Conservation (phyloP, 2,113 vertebrate genomes). For the Perognathus longimembris region DNA sequence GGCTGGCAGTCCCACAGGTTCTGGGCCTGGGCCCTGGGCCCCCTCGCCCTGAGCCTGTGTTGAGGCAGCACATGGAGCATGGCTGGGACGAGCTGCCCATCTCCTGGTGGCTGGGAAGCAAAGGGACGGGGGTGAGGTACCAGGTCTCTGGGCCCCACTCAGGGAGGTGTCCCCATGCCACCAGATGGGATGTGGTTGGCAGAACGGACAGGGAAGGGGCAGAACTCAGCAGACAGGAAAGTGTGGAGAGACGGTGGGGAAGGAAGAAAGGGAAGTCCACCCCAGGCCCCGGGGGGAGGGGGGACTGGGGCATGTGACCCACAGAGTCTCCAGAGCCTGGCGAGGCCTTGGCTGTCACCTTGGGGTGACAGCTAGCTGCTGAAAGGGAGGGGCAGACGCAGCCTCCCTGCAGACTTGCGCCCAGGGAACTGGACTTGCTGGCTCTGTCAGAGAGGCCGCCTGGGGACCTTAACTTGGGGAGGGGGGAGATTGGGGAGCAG, state of each 20-base stretch:
- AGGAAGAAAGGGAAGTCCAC: not conserved
- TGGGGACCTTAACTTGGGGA: not conserved
- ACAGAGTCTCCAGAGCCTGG: not conserved
- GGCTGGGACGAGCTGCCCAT: no score
- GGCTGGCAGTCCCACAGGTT: no score
- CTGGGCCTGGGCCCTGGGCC: no score
- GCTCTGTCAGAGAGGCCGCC: not conserved
- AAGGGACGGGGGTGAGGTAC: no score
- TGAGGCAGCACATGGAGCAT: no score
- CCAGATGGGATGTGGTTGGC: not conserved
- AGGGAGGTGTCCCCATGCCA: no score
- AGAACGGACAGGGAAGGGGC: conserved; percentile 28
- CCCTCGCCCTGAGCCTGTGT: no score
- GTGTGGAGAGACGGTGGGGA: not conserved
- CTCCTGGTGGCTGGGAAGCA: no score
- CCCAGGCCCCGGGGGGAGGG: not conserved
- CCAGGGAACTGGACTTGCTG: not conserved
- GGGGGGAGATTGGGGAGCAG: no score
- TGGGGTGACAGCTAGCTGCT: not conserved
- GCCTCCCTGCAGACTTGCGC: no score
- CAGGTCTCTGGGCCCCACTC: no score
- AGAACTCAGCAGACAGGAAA: not conserved
- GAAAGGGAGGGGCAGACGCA: not conserved
- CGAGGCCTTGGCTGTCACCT: not conserved
- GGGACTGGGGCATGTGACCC: no score